Evolutionary conservation across 2,113 vertebrate species (phyloP), one percentile per base, ranked within the genome.

Genomic region (Centropus bengalensis): DNA sequence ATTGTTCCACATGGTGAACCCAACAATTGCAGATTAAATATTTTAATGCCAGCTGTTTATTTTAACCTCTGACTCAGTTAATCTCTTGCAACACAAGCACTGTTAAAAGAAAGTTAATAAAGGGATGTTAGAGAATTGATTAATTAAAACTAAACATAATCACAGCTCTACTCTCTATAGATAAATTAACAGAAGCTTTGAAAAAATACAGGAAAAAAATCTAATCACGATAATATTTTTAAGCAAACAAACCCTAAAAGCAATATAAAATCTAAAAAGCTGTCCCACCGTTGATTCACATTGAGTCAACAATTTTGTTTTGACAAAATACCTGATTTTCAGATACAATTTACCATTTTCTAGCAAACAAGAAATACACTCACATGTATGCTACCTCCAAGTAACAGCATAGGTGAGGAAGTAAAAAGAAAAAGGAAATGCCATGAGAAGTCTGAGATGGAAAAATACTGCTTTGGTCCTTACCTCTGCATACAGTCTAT

Each of bases 31-130:
- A 95, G 83, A 95, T 94, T 90, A 96, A 93, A 96, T 89, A 49
- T 94, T 95, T 94, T 96, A 97, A 96, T 82, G 86, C 91, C 56
- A 97, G 95, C 88, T 97, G 91, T 97, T 96, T 96, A 89, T 89
- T 96, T 95, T 77, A 93, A 94, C 83, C 95, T 97, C 90, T 95
- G 96, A 95, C 94, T 98, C 94, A 86, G 91, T 96, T 96, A 96
- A 97, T 96, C 92, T 96, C 96, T 93, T 93, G 94, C 56, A 97
- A 95, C 96, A 96, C 96, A 96, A 91, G 87, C 92, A 83, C 84
- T 93, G 89, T 86, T 97, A 11, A 88, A 96, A 97, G 90, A 52
- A 96, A 97, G 96, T 96, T 98, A 96, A 95, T 96, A 98, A 96
- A 84, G 71, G 93, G 52, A 96, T 82, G 91, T 82, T 85, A 96